These are phyloP conservation scores for Nibea coibor DNA, from an alignment of 2,113 vertebrate species.

Conservation along the genomic window DNA sequence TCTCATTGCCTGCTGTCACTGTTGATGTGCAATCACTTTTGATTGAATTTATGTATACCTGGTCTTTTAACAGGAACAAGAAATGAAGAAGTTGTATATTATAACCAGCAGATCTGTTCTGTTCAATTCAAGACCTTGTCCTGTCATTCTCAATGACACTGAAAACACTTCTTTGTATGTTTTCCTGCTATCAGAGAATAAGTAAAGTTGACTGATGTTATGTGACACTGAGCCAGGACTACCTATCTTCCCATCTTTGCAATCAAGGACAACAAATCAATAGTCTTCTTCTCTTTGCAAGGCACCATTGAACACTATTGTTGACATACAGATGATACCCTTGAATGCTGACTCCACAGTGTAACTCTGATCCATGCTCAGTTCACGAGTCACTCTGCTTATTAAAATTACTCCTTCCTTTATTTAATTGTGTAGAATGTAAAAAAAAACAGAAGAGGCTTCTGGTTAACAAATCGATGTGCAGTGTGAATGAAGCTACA, in stretches of 20 bases:
- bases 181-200: background rate
- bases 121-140: too few relatives aligned
- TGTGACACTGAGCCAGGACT: background rate
- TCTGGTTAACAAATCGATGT: background rate
- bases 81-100: too few relatives aligned
- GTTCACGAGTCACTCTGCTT: background rate
- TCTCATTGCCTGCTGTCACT: too few relatives aligned
- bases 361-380: background rate
- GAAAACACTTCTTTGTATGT: background rate
- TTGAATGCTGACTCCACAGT: background rate
- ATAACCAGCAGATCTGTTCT: too few relatives aligned
- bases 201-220: background rate
- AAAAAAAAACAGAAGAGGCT: background rate
- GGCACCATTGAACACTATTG: background rate
- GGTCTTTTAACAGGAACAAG: too few relatives aligned
- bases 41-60: too few relatives aligned
- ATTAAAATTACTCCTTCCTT: background rate
- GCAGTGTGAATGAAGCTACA: background rate
- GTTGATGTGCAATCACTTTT: too few relatives aligned
- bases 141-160: background rate
- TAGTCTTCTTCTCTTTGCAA: slow-evolving; percentile 3
- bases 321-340: background rate
- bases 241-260: background rate
- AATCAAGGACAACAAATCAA: slow-evolving; percentile 26
- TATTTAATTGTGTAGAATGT: slow-evolving; percentile 1